Conservation (phyloP, 92 coral and sea anemone species). For the Heliopora coerulea region DNA sequence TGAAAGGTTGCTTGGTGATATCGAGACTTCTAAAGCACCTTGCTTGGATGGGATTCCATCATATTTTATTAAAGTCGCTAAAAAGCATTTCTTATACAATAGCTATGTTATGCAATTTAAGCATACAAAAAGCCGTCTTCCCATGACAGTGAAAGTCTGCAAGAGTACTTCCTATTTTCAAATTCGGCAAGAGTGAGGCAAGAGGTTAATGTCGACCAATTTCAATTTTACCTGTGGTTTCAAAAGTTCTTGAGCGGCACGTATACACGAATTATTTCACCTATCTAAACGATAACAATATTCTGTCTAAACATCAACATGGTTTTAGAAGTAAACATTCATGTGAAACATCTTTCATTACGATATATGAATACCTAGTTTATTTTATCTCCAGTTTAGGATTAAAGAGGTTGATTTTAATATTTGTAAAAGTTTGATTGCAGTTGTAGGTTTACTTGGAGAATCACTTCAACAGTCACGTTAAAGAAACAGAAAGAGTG, state of each 20-base stretch:
- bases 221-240: not conserved
- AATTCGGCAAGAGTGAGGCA: not conserved
- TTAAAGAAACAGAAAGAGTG: too few relatives aligned
- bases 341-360: not conserved
- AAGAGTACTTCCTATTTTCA: not conserved
- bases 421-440: too few relatives aligned
- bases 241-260: too few relatives aligned
- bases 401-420: too few relatives aligned
- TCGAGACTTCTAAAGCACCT: too few relatives aligned
- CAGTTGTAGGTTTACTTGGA: too few relatives aligned
- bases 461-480: too few relatives aligned
- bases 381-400: too few relatives aligned
- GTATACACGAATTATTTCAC: not conserved
- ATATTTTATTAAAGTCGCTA: too few relatives aligned
- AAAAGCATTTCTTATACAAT: too few relatives aligned
- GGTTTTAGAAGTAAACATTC: conserved; percentile 1
- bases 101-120: not conserved
- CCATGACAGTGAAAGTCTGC: not conserved
- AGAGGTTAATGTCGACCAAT: conserved; percentile 5
- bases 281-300: not conserved
- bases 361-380: conserved; percentile 11
- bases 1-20: too few relatives aligned
- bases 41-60: too few relatives aligned
- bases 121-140: not conserved
- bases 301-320: conserved; percentile 6